These are phyloP conservation scores for Unio delphinus DNA, from an alignment of 2,888 invertebrate species.

Conservation along the genomic window DNA sequence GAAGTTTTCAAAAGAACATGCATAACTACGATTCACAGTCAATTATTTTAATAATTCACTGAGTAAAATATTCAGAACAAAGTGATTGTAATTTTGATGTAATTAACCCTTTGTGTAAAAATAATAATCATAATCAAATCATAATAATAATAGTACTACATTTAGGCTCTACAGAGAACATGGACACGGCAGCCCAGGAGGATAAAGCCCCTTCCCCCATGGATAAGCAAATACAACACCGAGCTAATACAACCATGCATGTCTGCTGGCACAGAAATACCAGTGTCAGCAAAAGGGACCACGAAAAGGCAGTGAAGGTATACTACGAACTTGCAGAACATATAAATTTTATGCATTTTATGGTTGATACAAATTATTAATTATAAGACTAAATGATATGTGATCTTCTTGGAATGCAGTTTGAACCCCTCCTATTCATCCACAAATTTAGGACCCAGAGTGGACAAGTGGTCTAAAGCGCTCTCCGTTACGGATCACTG, in stretches of 20 bases:
- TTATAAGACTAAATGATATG: too few relatives aligned
- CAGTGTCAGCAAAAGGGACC: constrained; percentile 83
- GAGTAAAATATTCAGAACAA: too few relatives aligned
- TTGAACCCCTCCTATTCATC: too few relatives aligned
- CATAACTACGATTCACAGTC: too few relatives aligned
- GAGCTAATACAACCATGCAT: constrained; percentile 81
- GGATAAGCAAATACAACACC: constrained; percentile 68
- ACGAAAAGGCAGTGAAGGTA: constrained; percentile 81
- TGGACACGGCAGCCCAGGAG: constrained; percentile 40
- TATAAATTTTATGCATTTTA: too few relatives aligned
- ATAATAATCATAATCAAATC: background rate
- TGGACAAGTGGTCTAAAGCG: too few relatives aligned
- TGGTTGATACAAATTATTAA: too few relatives aligned
- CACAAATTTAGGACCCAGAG: too few relatives aligned
- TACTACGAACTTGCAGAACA: constrained; percentile 7
- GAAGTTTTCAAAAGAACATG: too few relatives aligned
- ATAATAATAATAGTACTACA: background rate
- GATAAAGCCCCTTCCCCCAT: constrained; percentile 49
- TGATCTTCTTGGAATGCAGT: too few relatives aligned
- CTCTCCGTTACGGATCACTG: too few relatives aligned
- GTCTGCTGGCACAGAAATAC: constrained; percentile 98
- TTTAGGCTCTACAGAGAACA: constrained; percentile 70
- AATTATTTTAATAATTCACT: too few relatives aligned
- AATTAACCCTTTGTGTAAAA: background rate
- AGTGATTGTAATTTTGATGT: background rate